Conservation (phyloP, 2,113 vertebrate genomes). For the Caranx melampygus region DNA sequence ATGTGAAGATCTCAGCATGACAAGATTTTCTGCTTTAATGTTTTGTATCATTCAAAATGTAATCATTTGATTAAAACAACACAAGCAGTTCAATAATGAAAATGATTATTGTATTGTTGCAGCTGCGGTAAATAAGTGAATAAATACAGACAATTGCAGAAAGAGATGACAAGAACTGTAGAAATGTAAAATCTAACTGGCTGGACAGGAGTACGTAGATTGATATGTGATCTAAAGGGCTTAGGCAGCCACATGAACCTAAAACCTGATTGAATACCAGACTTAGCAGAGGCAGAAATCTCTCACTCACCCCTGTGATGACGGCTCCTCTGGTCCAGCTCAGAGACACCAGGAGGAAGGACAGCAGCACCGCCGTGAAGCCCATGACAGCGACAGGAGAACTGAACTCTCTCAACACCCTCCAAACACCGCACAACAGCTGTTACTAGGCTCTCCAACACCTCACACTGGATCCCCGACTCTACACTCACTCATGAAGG, state of each 20-base stretch:
- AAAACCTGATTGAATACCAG: neutral
- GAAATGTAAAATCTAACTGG: neutral
- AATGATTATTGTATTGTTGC: neutral
- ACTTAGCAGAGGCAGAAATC: neutral
- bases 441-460: slow-evolving; percentile 30
- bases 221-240: neutral
- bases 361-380: slow-evolving; percentile 77
- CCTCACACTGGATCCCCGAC: slow-evolving; percentile 36
- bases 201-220: neutral
- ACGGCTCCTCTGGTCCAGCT: slow-evolving; percentile 81
- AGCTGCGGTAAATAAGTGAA: neutral
- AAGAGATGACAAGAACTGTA: neutral
- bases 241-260: neutral
- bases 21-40: neutral
- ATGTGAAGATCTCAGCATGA: neutral
- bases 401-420: slow-evolving; percentile 32
- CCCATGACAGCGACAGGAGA: slow-evolving; percentile 76
- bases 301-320: slow-evolving; percentile 86
- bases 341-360: slow-evolving; percentile 79
- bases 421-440: slow-evolving; percentile 44
- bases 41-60: neutral
- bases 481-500: slow-evolving; percentile 43
- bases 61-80: neutral
- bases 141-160: neutral
- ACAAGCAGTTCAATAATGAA: neutral